phyloP scores from a whole-genome alignment of 1,140 invertebrate genomes.

The Bactericera cockerelli region DNA sequence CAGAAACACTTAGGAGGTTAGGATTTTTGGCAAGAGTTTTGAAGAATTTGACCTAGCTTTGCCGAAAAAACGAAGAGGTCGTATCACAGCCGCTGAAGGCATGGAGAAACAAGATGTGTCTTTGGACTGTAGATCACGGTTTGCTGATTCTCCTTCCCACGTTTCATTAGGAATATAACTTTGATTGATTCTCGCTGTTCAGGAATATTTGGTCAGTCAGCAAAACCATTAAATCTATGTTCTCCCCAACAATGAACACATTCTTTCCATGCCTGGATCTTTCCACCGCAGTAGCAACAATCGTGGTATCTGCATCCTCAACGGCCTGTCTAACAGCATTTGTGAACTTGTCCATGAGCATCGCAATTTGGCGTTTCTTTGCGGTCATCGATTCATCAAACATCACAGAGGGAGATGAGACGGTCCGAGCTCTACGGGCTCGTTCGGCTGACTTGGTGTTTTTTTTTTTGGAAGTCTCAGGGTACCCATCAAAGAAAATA shows the following conservation, averaged over 20 bases:
- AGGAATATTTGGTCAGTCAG: not conserved
- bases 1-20: not conserved
- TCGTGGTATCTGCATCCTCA: not conserved
- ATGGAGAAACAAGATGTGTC: not conserved
- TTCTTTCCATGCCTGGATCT: not conserved
- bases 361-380: not conserved
- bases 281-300: not conserved
- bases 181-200: not conserved
- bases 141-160: not conserved
- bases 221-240: not conserved
- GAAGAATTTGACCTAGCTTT: not conserved
- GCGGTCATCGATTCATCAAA: not conserved
- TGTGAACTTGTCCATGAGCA: not conserved
- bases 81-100: not conserved
- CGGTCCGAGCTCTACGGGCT: not conserved
- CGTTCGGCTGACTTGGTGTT: not conserved
- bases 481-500: conserved; percentile 22
- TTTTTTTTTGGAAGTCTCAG: not conserved
- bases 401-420: not conserved
- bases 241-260: not conserved
- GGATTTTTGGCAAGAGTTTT: not conserved
- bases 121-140: not conserved
- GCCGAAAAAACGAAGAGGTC: not conserved
- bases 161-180: not conserved
- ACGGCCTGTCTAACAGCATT: not conserved